Conservation (phyloP, 2,888 invertebrate species). For the Allophyes oxyacanthae region DNA sequence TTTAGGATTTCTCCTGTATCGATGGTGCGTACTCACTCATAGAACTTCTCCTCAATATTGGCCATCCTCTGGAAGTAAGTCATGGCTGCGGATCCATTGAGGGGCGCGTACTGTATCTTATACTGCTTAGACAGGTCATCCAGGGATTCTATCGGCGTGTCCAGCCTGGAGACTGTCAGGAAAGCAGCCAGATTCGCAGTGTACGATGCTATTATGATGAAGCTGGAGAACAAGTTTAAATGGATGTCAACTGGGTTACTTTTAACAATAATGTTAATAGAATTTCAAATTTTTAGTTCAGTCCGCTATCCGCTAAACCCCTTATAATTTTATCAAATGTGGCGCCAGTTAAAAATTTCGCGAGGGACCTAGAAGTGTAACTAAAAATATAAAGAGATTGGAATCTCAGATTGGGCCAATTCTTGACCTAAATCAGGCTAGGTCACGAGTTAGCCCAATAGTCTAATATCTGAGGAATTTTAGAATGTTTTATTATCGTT, state of each 20-base stretch:
- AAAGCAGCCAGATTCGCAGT: constrained; percentile 99
- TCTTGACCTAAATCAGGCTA: too few species aligned
- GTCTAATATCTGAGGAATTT: too few species aligned
- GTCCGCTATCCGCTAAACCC: too few species aligned
- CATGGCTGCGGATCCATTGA: constrained; percentile 96
- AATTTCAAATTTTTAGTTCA: too few species aligned
- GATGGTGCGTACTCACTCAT: constrained; percentile 95
- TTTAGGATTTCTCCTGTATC: too few species aligned
- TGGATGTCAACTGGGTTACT: not conserved
- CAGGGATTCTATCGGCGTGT: constrained; percentile 97
- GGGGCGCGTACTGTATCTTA: constrained; percentile 98
- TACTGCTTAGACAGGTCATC: constrained; percentile 98
- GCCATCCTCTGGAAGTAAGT: constrained; percentile 99
- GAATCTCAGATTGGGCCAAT: too few species aligned
- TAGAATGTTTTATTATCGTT: too few species aligned
- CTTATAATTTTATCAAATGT: too few species aligned
- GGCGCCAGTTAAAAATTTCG: too few species aligned
- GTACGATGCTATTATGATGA: constrained; percentile 99
- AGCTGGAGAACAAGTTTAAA: constrained; percentile 80
- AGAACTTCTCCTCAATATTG: constrained; percentile 97
- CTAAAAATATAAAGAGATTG: too few species aligned
- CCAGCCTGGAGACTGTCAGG: constrained; percentile 97
- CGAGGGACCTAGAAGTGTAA: too few species aligned
- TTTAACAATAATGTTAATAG: not conserved
- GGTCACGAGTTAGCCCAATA: too few species aligned